Evolutionary conservation across 2,888 invertebrate species (phyloP).

Genomic region (Cataglyphis cursor): DNA sequence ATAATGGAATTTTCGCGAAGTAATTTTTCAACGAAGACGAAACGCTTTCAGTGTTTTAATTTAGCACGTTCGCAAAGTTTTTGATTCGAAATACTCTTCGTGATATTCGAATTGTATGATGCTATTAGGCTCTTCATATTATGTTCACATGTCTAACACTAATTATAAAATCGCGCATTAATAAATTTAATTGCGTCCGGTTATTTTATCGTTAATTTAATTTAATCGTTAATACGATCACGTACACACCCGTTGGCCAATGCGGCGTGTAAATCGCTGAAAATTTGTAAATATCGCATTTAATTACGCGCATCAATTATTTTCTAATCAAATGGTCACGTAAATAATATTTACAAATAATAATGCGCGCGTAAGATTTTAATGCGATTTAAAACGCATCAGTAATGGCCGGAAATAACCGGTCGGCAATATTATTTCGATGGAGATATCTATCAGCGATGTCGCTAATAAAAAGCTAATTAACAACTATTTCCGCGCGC

Average conservation of each 20-base stretch:
- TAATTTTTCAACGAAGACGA: not conserved
- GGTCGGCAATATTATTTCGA: constrained; percentile 20
- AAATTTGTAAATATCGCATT: constrained; percentile 53
- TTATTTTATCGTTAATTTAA: constrained; percentile 49
- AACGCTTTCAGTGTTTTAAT: not conserved
- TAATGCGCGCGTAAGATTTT: constrained; percentile 35
- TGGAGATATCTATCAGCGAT: constrained; percentile 32
- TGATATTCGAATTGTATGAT: not conserved
- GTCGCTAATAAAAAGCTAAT: constrained; percentile 46
- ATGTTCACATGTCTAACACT: constrained; percentile 24
- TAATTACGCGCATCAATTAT: constrained; percentile 52
- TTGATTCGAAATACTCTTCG: constrained; percentile 1
- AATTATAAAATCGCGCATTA: constrained; percentile 32
- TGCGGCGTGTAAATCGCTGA: constrained; percentile 45
- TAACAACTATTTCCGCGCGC: constrained; percentile 22
- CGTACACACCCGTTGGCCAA: constrained; percentile 25
- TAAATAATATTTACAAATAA: constrained; percentile 49
- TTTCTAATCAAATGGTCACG: constrained; percentile 46
- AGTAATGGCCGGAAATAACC: constrained; percentile 29
- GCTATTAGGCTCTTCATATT: not conserved
- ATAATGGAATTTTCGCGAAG: not conserved
- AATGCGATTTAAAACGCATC: constrained; percentile 42
- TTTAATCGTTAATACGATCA: constrained; percentile 39
- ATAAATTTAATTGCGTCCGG: constrained; percentile 7
- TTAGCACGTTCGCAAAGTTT: not conserved